These are phyloP conservation scores for Labeo catla DNA, from an alignment of 2,113 vertebrate species.

Conservation along the genomic window DNA sequence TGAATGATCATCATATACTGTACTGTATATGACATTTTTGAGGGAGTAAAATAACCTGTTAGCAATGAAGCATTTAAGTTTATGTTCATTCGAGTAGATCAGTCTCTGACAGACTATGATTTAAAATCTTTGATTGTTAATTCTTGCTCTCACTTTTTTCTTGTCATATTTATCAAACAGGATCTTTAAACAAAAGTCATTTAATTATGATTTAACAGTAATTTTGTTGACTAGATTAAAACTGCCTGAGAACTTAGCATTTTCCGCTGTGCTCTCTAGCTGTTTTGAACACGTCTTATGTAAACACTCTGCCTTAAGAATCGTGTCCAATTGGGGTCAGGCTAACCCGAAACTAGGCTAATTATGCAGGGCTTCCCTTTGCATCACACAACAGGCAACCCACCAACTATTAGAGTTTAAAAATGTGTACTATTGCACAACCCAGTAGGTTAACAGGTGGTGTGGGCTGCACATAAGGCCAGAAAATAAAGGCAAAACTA, in stretches of 20 bases:
- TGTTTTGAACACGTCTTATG: not conserved
- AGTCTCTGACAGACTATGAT: not conserved
- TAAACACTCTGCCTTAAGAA: slow-evolving; percentile 20
- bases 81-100: not conserved
- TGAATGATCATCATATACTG: too few species aligned
- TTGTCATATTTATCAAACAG: not conserved
- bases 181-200: not conserved
- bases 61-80: not conserved
- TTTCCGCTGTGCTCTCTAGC: not conserved
- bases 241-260: not conserved
- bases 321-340: not conserved
- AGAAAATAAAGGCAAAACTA: not conserved
- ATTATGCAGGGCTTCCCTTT: slow-evolving; percentile 7
- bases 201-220: not conserved
- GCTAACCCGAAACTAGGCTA: not conserved
- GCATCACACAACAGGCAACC: not conserved
- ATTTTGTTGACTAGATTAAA: not conserved
- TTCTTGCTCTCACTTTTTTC: not conserved
- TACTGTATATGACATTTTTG: too few species aligned
- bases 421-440: not conserved
- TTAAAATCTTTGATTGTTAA: not conserved
- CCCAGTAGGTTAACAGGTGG: not conserved
- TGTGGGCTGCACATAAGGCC: not conserved
- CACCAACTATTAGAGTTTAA: not conserved
- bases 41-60: not conserved